Base-by-base conservation (phyloP, 2,888 invertebrate genomes). In the Drosophila limbata region DNA sequence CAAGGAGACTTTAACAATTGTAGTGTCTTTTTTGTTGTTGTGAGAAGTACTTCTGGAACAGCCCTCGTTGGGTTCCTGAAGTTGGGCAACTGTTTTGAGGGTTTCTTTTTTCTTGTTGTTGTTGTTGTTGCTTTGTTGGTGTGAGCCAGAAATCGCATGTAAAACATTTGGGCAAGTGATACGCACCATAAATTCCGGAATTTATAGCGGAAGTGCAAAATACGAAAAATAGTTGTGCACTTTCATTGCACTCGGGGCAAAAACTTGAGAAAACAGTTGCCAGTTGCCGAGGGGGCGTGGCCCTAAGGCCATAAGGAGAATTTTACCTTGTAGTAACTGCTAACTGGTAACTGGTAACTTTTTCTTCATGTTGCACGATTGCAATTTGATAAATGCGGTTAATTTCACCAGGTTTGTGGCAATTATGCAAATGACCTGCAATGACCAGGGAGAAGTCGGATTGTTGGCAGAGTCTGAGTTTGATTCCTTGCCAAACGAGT, bases 191-290 rank as follows among this genome's bases (percentile, higher is more conserved):
- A 84, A 88, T 79, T 84, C 75, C 59, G 28, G 60, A 88, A 84
- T 84, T 84, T 84, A 84, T 84, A 65, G 84, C 89, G 89, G 89
- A 84, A 84, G 87, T 84, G 81, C 86, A 85, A 85, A 83, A 83
- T 88, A 85, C 75, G 83, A 83, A 88, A 88, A 84, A 86, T 83
- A 77, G 79, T 88, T 86, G 68, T 68, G 81, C 69, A 69, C 65
- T 77, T 72, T 37, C 63, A 60, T 25, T 48, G 73, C 62, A 73
- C 70, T 70, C 61, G 47, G 62, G 48, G 61, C 60, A 40, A 61
- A 70, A 67, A 71, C 53, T 67, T 65, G 53, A 39, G 44, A 47
- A 55, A 56, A 28, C 19, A 21, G 50, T 42, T 31, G 59, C 17
- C 19, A 21, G 50, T 42, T 31, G 59, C n/a, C 21, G 50, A n/a